Base-by-base conservation (phyloP, 30 jellyfish, hydroid and myxozoan genomes). In the Aurelia aurita region DNA sequence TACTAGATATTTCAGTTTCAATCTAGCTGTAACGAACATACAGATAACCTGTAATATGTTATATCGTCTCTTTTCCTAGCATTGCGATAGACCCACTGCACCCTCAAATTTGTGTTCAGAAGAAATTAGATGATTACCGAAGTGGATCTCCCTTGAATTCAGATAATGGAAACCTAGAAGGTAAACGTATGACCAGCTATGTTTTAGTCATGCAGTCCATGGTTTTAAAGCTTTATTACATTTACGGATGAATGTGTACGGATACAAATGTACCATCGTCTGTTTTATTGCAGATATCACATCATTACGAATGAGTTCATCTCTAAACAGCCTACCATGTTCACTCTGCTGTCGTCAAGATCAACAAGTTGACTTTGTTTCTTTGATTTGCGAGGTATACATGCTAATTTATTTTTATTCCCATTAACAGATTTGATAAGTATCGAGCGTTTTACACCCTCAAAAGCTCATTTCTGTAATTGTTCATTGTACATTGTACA, bases 21-120 rank as follows among this genome's bases (percentile, higher is more conserved):
- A 39, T 39, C 51, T 64, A 8, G 25, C 10, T 70, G 45, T 18
- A 70, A 70, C 2, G 14, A 22, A 44, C 31, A 25, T n/a, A 2
- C 66, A 26, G 26, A 3, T 3, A n/a, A 16, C 23, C 66, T n/a
- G 3, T 27, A 28, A 16, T 2, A 26, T 26, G 27, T 19, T 15
- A 16, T 18, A 35, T 16, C 27, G 15, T 35, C 2, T 39, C 34
- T 46, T 26, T n/a, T 80, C 59, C 10, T 59, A 90, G 97, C 83
- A 73, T 90, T 77, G 92, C 96, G 11, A 46, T 90, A 22, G 97
- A 90, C 20, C 97, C 97, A 0, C 51, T 90, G 65, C 91, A 80
- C 68, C 97, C 93, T 2, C 97, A 84, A 70, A 19, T 85, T 12
- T 90, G 97, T 66, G 76, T 85, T 46, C 32, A 23, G 26, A 55